Evolutionary conservation across 2,888 invertebrate species (phyloP), one percentile per base, ranked within the genome.

Genomic region (Onchidella celtica): DNA sequence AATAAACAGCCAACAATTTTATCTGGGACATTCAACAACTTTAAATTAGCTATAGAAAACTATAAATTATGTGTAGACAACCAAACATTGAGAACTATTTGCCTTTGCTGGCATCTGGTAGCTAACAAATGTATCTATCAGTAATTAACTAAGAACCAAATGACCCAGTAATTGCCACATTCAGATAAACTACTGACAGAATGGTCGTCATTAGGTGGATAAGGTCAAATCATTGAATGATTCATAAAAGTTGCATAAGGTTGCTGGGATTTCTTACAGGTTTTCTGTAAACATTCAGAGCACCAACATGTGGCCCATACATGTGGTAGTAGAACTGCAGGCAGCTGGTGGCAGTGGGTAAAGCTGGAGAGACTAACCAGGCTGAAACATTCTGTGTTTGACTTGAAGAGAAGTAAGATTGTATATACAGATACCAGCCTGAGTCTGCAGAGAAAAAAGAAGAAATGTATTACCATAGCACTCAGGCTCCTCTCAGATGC

Each of bases 361-460:
- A 63, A 0, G 86, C 77, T 1, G 84, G 81, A 55, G 85, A 84
- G 11, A 88, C 59, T 3, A 92, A 84, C 82, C 94, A 91, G 0
- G 95, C 95, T 65, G 93, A 93, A 86, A 95, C 95, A 1, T 95
- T 94, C 32, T 59, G 59, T 94, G 87, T 68, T 38, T 75, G 78
- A 9, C 59, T 40, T 4, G 84, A 81, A 17, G n/a, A 14, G 59
- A 72, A 77, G n/a, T 9, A n/a, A 55, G 80, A 80, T 24, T 79
- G 61, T 61, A 91, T 91, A 79, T 89, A 91, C 78, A 90, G 86
- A 83, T 92, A 92, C 80, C 88, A 89, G 9, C 91, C 91, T 21
- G 86, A 55, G 66, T 32, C 80, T 79, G 74, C 17, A 17, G 34
- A 73, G 36, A 82, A 65, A 14, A 29, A 29, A 27, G 11, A 47